Conservation (phyloP, 2,888 invertebrate species). For the Dilophus febrilis region DNA sequence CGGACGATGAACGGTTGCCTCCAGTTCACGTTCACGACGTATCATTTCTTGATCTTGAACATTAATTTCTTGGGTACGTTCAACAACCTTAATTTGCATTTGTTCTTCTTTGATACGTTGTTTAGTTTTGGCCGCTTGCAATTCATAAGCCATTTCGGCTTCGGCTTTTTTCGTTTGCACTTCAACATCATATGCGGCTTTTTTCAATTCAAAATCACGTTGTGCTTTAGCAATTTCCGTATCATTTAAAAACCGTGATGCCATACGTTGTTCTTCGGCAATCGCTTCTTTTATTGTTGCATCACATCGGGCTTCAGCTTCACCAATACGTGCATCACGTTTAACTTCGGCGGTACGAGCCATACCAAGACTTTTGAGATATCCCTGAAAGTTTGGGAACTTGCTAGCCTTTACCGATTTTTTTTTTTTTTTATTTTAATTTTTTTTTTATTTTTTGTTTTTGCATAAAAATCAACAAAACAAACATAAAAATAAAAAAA, state of each 20-base stretch:
- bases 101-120: constrained; percentile 92
- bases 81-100: constrained; percentile 89
- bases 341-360: constrained; percentile 90
- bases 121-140: constrained; percentile 90
- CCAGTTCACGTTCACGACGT: constrained; percentile 78
- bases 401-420: too few relatives aligned
- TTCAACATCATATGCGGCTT: constrained; percentile 93
- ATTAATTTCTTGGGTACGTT: constrained; percentile 80
- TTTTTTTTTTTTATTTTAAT: too few relatives aligned
- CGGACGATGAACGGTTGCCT: constrained; percentile 82
- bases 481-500: too few relatives aligned
- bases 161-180: constrained; percentile 80
- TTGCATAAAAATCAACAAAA: too few relatives aligned
- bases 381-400: constrained; percentile 28
- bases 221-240: constrained; percentile 95
- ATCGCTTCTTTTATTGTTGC: constrained; percentile 82
- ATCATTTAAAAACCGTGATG: constrained; percentile 82
- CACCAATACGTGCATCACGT: constrained; percentile 89
- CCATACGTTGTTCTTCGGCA: constrained; percentile 93
- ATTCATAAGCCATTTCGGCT: constrained; percentile 82
- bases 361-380: constrained; percentile 86
- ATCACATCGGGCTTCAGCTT: constrained; percentile 87
- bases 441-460: too few relatives aligned
- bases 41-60: constrained; percentile 94
- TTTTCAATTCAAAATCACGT: constrained; percentile 90